phyloP scores from a whole-genome alignment of 2,797 vertebrate species.

The Echeneis naucrates region DNA sequence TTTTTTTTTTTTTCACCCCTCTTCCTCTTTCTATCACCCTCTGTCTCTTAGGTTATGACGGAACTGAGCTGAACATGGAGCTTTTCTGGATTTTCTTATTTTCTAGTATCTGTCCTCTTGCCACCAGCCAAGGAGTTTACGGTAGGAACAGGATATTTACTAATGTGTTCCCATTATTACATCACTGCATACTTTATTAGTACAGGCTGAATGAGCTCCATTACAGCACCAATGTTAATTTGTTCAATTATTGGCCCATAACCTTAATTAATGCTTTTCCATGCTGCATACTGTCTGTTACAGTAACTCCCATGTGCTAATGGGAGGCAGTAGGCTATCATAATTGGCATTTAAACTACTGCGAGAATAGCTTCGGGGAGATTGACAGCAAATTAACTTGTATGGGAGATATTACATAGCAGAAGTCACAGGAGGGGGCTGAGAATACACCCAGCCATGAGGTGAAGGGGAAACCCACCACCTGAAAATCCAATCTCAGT shows the following conservation, averaged over 20 bases:
- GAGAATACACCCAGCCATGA: conserved; percentile 58
- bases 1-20: conserved; percentile 7
- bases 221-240: conserved; percentile 31
- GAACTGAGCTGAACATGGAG: conserved; percentile 87
- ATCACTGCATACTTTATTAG: conserved; percentile 39
- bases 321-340: conserved; percentile 33
- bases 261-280: conserved; percentile 56
- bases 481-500: conserved; percentile 45
- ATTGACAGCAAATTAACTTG: conserved; percentile 65
- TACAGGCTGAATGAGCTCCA: conserved; percentile 24
- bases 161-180: conserved; percentile 13
- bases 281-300: conserved; percentile 37
- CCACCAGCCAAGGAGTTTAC: conserved; percentile 85
- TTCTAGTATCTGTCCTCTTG: conserved; percentile 78
- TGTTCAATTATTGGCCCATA: conserved; percentile 55
- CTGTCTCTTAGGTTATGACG: conserved; percentile 84
- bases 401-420: conserved; percentile 60
- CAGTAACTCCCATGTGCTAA: conserved; percentile 13
- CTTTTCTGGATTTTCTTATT: conserved; percentile 88
- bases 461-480: conserved; percentile 48
- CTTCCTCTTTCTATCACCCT: conserved; percentile 4
- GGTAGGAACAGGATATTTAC: conserved; percentile 76
- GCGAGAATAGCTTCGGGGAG: conserved; percentile 53
- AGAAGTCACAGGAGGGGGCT: conserved; percentile 46
- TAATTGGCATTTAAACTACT: conserved; percentile 56